Percentiles rank a stretch among this genome's conserved stretches.
Conservation (phyloP, 2,888 invertebrate genomes). For the Ceratothoa steindachneri region DNA sequence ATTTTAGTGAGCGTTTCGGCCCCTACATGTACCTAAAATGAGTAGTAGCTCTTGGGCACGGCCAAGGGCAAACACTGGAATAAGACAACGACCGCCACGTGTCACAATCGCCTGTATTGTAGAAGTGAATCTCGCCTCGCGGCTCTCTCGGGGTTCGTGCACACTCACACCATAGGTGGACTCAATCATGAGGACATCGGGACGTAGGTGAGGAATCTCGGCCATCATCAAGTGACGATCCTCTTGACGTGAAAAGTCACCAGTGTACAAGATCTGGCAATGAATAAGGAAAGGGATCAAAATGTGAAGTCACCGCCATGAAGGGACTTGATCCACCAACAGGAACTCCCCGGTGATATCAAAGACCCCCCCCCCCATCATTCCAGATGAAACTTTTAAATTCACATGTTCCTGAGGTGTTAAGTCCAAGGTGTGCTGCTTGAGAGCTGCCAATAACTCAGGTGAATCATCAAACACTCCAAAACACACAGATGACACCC, state of each 20-base stretch:
- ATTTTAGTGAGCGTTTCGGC: too few relatives aligned
- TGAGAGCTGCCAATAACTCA: too few relatives aligned
- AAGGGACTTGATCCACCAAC: too few relatives aligned
- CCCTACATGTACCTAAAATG: slow-evolving; percentile 80
- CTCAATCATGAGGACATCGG: slow-evolving; percentile 93
- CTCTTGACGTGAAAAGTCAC: slow-evolving; percentile 97
- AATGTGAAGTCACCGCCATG: too few relatives aligned
- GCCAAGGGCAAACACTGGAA: slow-evolving; percentile 97
- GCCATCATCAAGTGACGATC: slow-evolving; percentile 99
- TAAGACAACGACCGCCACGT: slow-evolving; percentile 94
- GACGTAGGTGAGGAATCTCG: slow-evolving; percentile 91
- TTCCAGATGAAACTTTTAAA: too few relatives aligned
- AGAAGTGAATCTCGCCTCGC: slow-evolving; percentile 87
- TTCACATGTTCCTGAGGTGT: too few relatives aligned
- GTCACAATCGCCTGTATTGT: slow-evolving; percentile 92
- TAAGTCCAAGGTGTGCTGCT: too few relatives aligned
- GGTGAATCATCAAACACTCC: too few relatives aligned
- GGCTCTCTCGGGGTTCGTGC: slow-evolving; percentile 94
- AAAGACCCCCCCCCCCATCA: too few relatives aligned
- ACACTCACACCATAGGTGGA: slow-evolving; percentile 99
- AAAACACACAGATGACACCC: too few relatives aligned
- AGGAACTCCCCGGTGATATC: too few relatives aligned
- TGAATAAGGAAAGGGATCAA: too few relatives aligned
- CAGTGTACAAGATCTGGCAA: slow-evolving; percentile 78
- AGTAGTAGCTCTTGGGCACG: slow-evolving; percentile 92